Conservation (phyloP, 2,888 invertebrate genomes). For the Hemaris fuciformis region DNA sequence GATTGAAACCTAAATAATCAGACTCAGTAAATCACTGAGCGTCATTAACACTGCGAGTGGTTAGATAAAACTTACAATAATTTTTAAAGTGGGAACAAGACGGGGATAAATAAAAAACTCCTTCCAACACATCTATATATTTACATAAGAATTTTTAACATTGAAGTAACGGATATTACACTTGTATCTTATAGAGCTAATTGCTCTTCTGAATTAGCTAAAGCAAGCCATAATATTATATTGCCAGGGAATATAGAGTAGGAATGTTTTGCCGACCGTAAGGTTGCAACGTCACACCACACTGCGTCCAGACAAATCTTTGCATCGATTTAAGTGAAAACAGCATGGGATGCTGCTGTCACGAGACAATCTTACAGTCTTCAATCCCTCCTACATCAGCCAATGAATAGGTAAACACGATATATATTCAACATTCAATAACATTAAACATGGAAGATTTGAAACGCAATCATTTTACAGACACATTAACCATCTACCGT, state of each 20-base stretch:
- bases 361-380: constrained; percentile 46
- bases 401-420: constrained; percentile 39
- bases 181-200: constrained; percentile 60
- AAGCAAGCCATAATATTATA: constrained; percentile 62
- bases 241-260: constrained; percentile 56
- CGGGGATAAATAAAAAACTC: constrained; percentile 53
- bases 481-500: constrained; percentile 38
- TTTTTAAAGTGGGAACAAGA: neutral
- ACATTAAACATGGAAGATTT: constrained; percentile 28
- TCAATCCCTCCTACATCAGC: constrained; percentile 46
- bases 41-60: no score
- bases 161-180: constrained; percentile 72
- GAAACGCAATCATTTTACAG: constrained; percentile 28
- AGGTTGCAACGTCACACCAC: constrained; percentile 55
- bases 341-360: constrained; percentile 75
- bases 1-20: no score
- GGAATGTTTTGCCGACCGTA: constrained; percentile 50
- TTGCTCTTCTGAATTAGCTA: constrained; percentile 49
- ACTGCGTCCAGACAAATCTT: constrained; percentile 72
- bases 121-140: constrained; percentile 80
- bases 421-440: constrained; percentile 38
- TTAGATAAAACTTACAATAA: neutral
- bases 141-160: constrained; percentile 79
- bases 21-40: no score
- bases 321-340: constrained; percentile 63